Percentiles rank a stretch among this genome's conserved stretches.
Evolutionary conservation across 2,888 invertebrate genomes (phyloP).

Genomic region (Trisateles emortualis): DNA sequence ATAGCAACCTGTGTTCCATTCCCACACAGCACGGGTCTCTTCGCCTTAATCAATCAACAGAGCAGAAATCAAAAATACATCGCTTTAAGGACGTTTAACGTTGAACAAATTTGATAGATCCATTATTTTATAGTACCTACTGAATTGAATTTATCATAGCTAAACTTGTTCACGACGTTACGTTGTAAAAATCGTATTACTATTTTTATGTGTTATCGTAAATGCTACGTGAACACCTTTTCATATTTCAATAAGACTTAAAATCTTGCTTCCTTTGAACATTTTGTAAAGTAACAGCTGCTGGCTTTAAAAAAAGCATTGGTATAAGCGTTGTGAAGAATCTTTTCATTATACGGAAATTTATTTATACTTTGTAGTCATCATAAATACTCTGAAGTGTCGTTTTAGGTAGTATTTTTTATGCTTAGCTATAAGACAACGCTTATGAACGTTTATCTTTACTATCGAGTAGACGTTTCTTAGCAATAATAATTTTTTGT

Average conservation of each 20-base stretch:
- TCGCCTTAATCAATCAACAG: no score
- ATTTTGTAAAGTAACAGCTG: conserved; percentile 18
- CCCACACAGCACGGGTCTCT: no score
- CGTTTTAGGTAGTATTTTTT: background rate
- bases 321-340: background rate
- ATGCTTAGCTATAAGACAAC: no score
- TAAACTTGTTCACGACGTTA: background rate
- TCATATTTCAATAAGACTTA: conserved; percentile 6
- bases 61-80: no score
- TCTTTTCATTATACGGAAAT: background rate
- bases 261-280: conserved; percentile 20
- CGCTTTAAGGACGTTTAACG: no score
- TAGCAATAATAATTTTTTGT: no score
- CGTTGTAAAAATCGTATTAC: background rate
- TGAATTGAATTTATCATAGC: background rate
- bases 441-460: no score
- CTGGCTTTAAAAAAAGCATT: background rate
- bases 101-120: no score
- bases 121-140: no score
- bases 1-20: no score
- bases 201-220: conserved; percentile 14
- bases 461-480: no score
- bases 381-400: background rate
- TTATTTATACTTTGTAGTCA: background rate
- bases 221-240: conserved; percentile 7